A percentile compares a stretch with the other conserved stretches of the same genome.
Conservation (phyloP, 2,113 vertebrate species). For the Clarias magur region DNA sequence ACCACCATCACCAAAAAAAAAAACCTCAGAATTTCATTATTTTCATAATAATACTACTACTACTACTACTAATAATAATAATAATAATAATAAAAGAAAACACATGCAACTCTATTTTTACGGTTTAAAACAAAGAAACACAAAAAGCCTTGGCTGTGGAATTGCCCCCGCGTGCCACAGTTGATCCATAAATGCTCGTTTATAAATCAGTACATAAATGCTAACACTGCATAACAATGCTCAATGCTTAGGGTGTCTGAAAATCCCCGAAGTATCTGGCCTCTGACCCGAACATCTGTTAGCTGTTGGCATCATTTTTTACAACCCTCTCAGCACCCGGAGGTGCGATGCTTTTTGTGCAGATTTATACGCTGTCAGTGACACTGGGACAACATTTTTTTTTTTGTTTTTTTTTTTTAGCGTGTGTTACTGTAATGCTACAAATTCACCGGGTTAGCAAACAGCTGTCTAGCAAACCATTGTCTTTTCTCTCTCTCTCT, state of each 20-base stretch:
- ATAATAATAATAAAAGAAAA: too few species aligned
- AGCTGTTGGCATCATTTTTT: conserved; percentile 33
- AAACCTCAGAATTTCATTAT: not conserved
- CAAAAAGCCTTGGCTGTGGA: not conserved
- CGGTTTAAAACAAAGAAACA: not conserved
- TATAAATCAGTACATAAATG: conserved; percentile 17
- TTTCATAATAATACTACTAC: too few species aligned
- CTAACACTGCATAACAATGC: conserved; percentile 39
- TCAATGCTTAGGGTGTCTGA: conserved; percentile 25
- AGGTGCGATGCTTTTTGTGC: conserved; percentile 31
- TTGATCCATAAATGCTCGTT: not conserved
- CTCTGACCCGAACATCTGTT: conserved; percentile 47
- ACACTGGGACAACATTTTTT: conserved; percentile 22
- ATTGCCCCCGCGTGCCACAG: not conserved
- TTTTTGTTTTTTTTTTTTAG: not conserved
- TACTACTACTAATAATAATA: too few species aligned
- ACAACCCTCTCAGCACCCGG: conserved; percentile 24
- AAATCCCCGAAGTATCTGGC: conserved; percentile 16
- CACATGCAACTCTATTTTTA: not conserved
- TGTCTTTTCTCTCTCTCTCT: not conserved
- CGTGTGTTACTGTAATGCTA: conserved; percentile 12
- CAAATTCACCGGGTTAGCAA: conserved; percentile 25
- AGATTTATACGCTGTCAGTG: conserved; percentile 41
- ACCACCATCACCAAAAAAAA: not conserved
- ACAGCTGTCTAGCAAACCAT: conserved; percentile 18